These are phyloP conservation scores for Oreochromis mossambicus DNA, from an alignment of 2,797 vertebrate genomes.

Conservation along the genomic window DNA sequence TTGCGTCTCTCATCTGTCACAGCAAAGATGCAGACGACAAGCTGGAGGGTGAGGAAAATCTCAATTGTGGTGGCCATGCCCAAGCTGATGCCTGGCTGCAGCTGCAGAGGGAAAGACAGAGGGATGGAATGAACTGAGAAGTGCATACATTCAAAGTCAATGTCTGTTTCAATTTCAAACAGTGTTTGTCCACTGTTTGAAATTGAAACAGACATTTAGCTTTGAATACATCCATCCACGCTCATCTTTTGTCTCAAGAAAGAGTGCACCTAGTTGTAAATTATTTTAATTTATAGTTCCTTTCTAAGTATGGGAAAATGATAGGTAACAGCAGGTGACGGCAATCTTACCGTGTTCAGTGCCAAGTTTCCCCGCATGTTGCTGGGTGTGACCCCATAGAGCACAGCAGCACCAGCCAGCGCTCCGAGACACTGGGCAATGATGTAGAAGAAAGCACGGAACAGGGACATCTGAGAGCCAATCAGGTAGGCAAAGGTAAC, in stretches of 20 bases:
- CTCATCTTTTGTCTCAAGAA: neutral
- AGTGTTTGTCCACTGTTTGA: neutral
- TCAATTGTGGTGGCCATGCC: conserved; percentile 93
- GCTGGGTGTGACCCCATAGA: conserved; percentile 88
- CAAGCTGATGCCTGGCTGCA: conserved; percentile 89
- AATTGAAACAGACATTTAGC: neutral
- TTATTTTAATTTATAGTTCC: neutral
- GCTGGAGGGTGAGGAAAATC: conserved; percentile 92
- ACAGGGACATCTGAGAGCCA: conserved; percentile 90
- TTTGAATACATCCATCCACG: neutral
- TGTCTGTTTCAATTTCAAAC: too few species aligned
- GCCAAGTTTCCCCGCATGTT: conserved; percentile 89
- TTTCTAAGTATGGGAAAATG: neutral
- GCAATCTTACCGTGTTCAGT: conserved; percentile 85
- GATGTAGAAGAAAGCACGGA: conserved; percentile 89
- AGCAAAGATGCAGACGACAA: conserved; percentile 91
- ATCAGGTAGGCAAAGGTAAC: conserved; percentile 91
- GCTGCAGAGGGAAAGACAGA: conserved; percentile 57
- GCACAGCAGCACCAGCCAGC: conserved; percentile 86
- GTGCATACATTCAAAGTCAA: neutral
- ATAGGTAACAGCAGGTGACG: neutral
- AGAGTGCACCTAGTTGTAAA: neutral
- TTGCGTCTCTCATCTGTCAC: conserved; percentile 91
- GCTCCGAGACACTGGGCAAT: conserved; percentile 89
- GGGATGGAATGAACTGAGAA: neutral